Percentiles rank a stretch among this genome's conserved stretches.
These are phyloP conservation scores for Lissonota sp. DNA, from an alignment of 2,888 invertebrate species.

Conservation along the genomic window DNA sequence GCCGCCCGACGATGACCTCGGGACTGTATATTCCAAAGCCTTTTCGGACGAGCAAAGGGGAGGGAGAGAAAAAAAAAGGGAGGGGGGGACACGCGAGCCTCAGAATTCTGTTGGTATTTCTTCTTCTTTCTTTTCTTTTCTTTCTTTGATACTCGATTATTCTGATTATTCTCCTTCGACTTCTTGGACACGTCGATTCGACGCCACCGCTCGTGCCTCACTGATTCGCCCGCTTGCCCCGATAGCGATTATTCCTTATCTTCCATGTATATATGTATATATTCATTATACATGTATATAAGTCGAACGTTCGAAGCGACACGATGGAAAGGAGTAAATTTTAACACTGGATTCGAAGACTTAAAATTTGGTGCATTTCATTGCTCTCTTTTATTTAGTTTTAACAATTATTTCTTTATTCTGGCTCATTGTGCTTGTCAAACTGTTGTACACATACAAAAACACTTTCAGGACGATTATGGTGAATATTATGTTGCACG, in stretches of 20 bases:
- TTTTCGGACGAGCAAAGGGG: neutral
- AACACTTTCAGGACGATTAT: too few relatives aligned
- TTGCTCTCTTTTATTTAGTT: too few relatives aligned
- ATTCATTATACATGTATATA: neutral
- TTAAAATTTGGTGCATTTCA: too few relatives aligned
- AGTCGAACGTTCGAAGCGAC: neutral
- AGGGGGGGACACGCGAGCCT: too few relatives aligned
- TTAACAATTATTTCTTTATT: too few relatives aligned
- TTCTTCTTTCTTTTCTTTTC: constrained; percentile 11
- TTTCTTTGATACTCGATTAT: constrained; percentile 16
- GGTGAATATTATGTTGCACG: too few relatives aligned
- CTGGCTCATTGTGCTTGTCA: too few relatives aligned
- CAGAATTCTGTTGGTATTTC: neutral
- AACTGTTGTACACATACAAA: too few relatives aligned
- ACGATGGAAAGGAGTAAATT: neutral
- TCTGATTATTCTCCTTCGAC: constrained; percentile 30
- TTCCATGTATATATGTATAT: constrained; percentile 10
- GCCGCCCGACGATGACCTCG: constrained; percentile 63
- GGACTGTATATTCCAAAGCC: constrained; percentile 49
- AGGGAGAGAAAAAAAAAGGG: too few relatives aligned
- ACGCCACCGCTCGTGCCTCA: constrained; percentile 1
- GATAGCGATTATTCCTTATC: constrained; percentile 49
- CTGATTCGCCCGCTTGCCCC: constrained; percentile 5
- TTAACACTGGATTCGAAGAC: too few relatives aligned
- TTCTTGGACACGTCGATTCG: constrained; percentile 34